Evolutionary conservation across 2,797 vertebrate species (phyloP).

Genomic region (Enoplosus armatus): DNA sequence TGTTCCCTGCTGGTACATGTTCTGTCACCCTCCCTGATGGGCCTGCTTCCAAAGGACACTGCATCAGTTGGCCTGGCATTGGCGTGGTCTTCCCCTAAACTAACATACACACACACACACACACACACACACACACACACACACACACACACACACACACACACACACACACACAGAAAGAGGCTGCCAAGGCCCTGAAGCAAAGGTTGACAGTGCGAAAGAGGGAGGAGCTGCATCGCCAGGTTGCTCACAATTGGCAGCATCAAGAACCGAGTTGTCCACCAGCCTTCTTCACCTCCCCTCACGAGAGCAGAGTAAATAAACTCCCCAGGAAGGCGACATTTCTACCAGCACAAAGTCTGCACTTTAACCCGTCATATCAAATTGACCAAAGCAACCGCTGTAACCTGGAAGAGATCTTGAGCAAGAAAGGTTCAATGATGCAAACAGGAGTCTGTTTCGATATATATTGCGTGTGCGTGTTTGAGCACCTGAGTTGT

Average conservation of each 20-base stretch:
- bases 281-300: slow-evolving; percentile 22
- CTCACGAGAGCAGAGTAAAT: slow-evolving; percentile 40
- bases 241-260: slow-evolving; percentile 56
- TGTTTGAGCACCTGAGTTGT: slow-evolving; percentile 30
- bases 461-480: neutral
- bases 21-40: slow-evolving; percentile 30
- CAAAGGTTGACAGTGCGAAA: slow-evolving; percentile 46
- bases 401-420: slow-evolving; percentile 13
- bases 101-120: slow-evolving; percentile 20
- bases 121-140: neutral
- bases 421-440: slow-evolving; percentile 11
- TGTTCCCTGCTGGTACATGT: slow-evolving; percentile 52
- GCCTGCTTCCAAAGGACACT: slow-evolving; percentile 40
- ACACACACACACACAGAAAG: slow-evolving; percentile 7
- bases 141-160: slow-evolving; percentile 2
- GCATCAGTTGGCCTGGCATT: slow-evolving; percentile 42
- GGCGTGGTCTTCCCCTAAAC: slow-evolving; percentile 23
- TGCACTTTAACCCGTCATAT: neutral
- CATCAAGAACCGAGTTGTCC: slow-evolving; percentile 30
- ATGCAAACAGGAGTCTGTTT: slow-evolving; percentile 12
- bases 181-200: slow-evolving; percentile 46
- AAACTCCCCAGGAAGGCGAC: slow-evolving; percentile 36
- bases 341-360: slow-evolving; percentile 34
- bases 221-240: slow-evolving; percentile 31
- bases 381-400: slow-evolving; percentile 3